Base-by-base conservation (phyloP, 2,113 vertebrate species). In the Glareola pratincola region DNA sequence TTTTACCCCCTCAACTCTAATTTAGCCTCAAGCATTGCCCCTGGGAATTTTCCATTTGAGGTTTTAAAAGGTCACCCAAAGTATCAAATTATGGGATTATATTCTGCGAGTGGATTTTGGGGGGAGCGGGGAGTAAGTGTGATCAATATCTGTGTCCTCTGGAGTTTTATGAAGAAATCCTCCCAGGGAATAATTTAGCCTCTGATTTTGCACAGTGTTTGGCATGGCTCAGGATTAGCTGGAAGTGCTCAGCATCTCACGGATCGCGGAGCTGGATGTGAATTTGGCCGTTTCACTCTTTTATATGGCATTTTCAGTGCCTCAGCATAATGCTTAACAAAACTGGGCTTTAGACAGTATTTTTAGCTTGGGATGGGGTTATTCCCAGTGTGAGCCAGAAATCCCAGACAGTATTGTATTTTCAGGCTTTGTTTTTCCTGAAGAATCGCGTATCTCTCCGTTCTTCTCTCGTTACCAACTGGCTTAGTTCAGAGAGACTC, bases 21-120 rank as follows among this genome's bases (percentile, higher is more conserved):
- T 45, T 66, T 53, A 59, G 17, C 13, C 72, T 37, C 14, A 1
- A 47, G 9, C 14, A 7, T 32, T 15, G 1, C 77, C 67, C 29
- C 5, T 7, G 78, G 88, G 88, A 93, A 69, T 68, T 4, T 4
- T 29, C 48, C 29, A 0, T 15, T 54, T 63, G 17, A 15, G 43
- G 12, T 90, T 92, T 90, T 79, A 62, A 45, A 51, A 50, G n/a
- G 32, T 75, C 67, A 48, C 54, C 51, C 45, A 1, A 32, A 32
- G 56, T 34, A 67, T 54, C 73, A 21, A 48, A 41, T 36, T 73
- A 53, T n/a, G 57, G 89, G 87, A 45, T 79, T 57, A 9, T 41
- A 5, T 5, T 69, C 59, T 39, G 26, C 0, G 10, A 56, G 36
- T 0, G 1, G 66, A 29, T 87, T 5, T 16, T 16, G 14, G 47